Evolutionary conservation across 2,797 vertebrate genomes (phyloP), one percentile per base, ranked within the genome.

Genomic region (Meriones psammophilus): DNA sequence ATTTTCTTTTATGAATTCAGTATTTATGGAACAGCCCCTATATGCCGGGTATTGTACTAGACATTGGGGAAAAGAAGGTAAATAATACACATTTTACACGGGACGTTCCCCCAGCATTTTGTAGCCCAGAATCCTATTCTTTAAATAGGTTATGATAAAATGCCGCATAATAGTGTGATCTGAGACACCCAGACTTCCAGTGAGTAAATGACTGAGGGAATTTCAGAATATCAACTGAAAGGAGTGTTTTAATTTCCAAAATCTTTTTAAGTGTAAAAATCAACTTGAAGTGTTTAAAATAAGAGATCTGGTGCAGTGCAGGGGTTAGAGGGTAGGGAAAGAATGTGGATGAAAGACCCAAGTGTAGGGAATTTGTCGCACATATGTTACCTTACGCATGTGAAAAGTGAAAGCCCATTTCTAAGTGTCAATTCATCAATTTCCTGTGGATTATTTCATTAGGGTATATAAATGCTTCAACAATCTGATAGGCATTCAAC

Each of bases 1-100:
- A 85, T 89, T 94, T 86, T 94, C 56, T 73, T 91, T 95, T 46
- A 80, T 91, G 83, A 95, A 96, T 69, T 95, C 79, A 73, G 24
- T 46, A 7, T 95, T 94, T 84, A 58, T 74, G 62, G 62, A 95
- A 83, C 2, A 87, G 79, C 64, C 84, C 13, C 74, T 77, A 69
- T 46, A 28, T 5, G 60, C 9, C 39, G 54, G 39, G 64, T 71
- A 64, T 78, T 94, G 5, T 86, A 66, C 28, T 81, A 54, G 64
- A 20, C 28, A 66, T n/a, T 64, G 46, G 76, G 36, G 54, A 84
- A 85, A 80, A 17, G 77, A 79, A 86, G 60, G 62, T 62, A 56
- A 85, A 56, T 85, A 79, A 71, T 22, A 88, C 50, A 50, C 50
- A 50, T 50, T 50, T 50, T 50, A 18, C n/a, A 81, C 36, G 56